A percentile compares a stretch with the other conserved stretches of the same genome.
Conservation (phyloP, 2,113 vertebrate species). For the Dipodomys ordii region DNA sequence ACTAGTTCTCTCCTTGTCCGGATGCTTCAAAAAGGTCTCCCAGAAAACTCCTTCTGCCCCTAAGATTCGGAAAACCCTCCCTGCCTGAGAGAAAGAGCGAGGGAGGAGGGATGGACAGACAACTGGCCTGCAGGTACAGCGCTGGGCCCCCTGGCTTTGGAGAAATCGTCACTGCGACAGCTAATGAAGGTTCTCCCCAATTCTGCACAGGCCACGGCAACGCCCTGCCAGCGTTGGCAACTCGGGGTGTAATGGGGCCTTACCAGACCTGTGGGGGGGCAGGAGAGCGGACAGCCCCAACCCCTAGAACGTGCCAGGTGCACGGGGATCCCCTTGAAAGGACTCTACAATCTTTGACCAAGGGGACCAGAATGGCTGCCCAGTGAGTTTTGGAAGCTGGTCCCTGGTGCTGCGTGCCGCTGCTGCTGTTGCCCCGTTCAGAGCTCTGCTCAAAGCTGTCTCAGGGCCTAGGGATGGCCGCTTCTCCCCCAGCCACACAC, state of each 20-base stretch:
- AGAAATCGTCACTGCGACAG: not conserved
- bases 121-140: rapidly evolving
- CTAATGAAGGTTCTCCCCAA: no score
- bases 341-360: no score
- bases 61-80: not conserved
- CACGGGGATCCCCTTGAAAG: not conserved
- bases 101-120: no score
- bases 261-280: not conserved
- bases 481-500: not conserved
- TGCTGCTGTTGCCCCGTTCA: not conserved
- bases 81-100: not conserved
- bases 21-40: not conserved
- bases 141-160: not conserved
- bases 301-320: not conserved
- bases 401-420: not conserved
- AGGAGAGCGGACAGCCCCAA: not conserved
- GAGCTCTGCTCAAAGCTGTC: not conserved
- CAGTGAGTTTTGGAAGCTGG: no score
- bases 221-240: rapidly evolving
- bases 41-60: not conserved
- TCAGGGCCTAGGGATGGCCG: no score
- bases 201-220: rapidly evolving
- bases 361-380: not conserved
- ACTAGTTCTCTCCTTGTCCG: not conserved
- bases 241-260: not conserved